Percentiles rank a stretch among this genome's conserved stretches.
These are phyloP conservation scores for Eumaeus atala DNA, from an alignment of 1,140 invertebrate species.

Conservation along the genomic window DNA sequence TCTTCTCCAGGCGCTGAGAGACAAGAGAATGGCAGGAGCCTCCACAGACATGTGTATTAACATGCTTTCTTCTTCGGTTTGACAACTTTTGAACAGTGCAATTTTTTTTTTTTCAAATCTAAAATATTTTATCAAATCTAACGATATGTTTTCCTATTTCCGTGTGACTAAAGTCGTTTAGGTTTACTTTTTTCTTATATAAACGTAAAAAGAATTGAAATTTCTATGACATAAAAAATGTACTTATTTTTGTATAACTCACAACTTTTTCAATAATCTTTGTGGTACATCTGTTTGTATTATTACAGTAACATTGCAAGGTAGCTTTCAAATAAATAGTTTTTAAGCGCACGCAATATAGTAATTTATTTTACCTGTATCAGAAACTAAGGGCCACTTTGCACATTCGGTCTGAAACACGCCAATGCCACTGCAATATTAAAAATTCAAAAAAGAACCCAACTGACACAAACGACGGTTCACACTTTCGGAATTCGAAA, in stretches of 20 bases:
- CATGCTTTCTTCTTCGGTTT: too few species aligned
- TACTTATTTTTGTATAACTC: background rate
- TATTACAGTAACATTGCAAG: conserved; percentile 10
- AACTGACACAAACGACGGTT: conserved; percentile 19
- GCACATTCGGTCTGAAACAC: conserved; percentile 27
- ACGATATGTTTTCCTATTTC: too few species aligned
- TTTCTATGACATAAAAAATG: too few species aligned
- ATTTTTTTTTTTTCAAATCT: too few species aligned
- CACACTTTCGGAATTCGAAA: conserved; percentile 1
- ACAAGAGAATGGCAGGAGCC: too few species aligned
- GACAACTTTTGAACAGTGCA: too few species aligned
- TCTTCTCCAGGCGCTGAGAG: too few species aligned
- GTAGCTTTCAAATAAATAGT: conserved; percentile 11
- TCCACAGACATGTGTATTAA: too few species aligned
- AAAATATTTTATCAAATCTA: too few species aligned
- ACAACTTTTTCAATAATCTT: conserved; percentile 1
- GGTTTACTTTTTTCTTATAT: too few species aligned
- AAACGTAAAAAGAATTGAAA: too few species aligned
- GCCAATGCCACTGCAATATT: conserved; percentile 37
- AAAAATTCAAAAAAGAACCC: conserved; percentile 44
- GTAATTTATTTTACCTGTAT: conserved; percentile 63
- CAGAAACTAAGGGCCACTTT: conserved; percentile 33
- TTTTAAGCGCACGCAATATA: conserved; percentile 48
- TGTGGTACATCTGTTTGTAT: conserved; percentile 6
- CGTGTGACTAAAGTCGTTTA: too few species aligned